A percentile compares a stretch with the other conserved stretches of the same genome.
These are phyloP conservation scores for Pteropus alecto DNA, from an alignment of 2,113 vertebrate genomes.

Conservation along the genomic window DNA sequence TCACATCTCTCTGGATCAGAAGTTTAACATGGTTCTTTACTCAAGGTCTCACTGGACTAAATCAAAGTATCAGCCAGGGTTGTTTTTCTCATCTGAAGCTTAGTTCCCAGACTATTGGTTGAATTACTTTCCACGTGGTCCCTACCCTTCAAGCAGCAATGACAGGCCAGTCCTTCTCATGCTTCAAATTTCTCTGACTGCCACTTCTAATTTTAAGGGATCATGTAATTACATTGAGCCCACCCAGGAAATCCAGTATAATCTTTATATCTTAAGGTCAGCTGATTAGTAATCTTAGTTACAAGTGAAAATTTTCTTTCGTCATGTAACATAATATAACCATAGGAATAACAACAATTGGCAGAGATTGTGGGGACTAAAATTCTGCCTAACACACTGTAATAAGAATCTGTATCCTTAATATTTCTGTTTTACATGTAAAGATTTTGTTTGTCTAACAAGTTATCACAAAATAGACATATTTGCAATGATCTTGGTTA, in stretches of 20 bases:
- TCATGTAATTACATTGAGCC: not conserved
- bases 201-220: not conserved
- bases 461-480: not conserved
- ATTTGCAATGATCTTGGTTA: not conserved
- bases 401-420: not conserved
- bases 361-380: not conserved
- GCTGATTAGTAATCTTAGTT: not conserved
- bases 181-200: not conserved
- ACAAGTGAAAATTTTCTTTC: not conserved
- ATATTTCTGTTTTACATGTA: not conserved
- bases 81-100: not conserved
- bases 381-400: not conserved
- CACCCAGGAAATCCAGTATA: not conserved
- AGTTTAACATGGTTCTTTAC: not conserved
- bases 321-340: not conserved
- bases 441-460: not conserved
- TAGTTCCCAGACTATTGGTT: not conserved
- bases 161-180: not conserved
- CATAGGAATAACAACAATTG: not conserved
- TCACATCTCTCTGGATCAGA: not conserved
- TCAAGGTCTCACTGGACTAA: not conserved
- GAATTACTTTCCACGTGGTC: not conserved
- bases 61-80: not conserved
- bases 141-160: not conserved
- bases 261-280: not conserved